phyloP scores from a whole-genome alignment of 2,113 vertebrate genomes.

The Craseonycteris thonglongyai region DNA sequence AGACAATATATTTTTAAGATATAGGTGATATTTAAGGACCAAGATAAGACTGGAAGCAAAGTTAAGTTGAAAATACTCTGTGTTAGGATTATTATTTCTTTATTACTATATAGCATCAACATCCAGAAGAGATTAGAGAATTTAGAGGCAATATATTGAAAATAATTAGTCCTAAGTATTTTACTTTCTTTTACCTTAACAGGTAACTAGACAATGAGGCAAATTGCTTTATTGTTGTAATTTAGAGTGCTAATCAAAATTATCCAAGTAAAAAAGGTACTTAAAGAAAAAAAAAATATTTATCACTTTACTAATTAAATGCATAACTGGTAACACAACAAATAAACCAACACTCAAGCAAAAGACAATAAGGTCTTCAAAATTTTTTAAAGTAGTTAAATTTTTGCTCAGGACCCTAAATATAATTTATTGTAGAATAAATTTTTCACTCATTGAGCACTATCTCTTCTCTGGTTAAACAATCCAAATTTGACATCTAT shows the following conservation, averaged over 20 bases:
- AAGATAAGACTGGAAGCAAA: background rate
- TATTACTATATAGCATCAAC: background rate
- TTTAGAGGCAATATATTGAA: background rate
- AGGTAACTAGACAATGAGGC: background rate
- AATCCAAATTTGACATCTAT: slow-evolving; percentile 53
- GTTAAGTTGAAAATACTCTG: background rate
- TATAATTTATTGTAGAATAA: slow-evolving; percentile 20
- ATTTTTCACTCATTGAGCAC: slow-evolving; percentile 13
- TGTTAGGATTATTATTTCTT: background rate
- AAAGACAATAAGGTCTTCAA: background rate
- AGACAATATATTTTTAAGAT: background rate
- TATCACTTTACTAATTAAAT: background rate
- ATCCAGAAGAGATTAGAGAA: background rate
- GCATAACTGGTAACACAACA: background rate
- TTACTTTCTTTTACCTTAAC: background rate
- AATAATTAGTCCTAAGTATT: background rate
- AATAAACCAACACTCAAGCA: background rate
- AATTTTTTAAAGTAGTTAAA: background rate
- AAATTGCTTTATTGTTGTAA: background rate
- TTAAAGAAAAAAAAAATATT: background rate
- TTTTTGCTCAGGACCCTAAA: slow-evolving; percentile 2
- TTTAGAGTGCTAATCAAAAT: background rate
- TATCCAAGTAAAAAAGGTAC: background rate
- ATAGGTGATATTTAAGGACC: background rate
- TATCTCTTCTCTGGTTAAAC: slow-evolving; percentile 19